Evolutionary conservation across 2,888 invertebrate genomes (phyloP), one percentile per base, ranked within the genome.

Genomic region (Cheilosia pagana): DNA sequence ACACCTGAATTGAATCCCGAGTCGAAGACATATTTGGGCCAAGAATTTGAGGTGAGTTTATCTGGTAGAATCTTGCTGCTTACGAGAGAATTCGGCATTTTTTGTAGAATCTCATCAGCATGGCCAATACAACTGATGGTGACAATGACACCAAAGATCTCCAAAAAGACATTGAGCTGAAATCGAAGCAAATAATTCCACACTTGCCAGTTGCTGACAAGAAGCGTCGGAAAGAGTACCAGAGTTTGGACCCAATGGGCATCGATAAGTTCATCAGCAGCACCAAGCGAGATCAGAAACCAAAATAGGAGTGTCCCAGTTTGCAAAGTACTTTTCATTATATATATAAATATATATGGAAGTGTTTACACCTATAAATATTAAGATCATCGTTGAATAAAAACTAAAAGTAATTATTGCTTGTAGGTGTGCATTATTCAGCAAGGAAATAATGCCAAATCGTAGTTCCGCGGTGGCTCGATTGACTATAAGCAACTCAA

Each of bases 41-140:
- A 87, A 1, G 91, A 91, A 76, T 89, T 91, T 31, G 88, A 90
- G 87, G 91, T 91, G 85, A 50, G 28, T 52, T 35, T 23, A 21
- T 12, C 14, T 5, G 12, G 19, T 14, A 5, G 21, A 23, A 6
- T 21, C 3, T 21, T 31, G 16, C n/a, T 12, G 35, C n/a, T 41
- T 21, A 12, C 8, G 4, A 14, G 0, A 3, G 4, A 14, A 39
- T 35, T 19, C 45, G 12, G 35, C n/a, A n/a, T 68, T 8, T 31
- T 28, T 52, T 63, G 21, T 10, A 85, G 85, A 75, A 75, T 19
- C 62, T 85, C 1, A 81, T 85, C 14, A 75, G 53, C 23, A 70
- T 71, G 79, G 85, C 85, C 2, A 85, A 85, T 16, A 71, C 79
- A 16, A 14, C 31, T 1, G 23, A 75, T 28, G 85, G 85, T 10